A percentile compares a stretch with the other conserved stretches of the same genome.
These are phyloP conservation scores for Troides aeacus DNA, from an alignment of 2,888 invertebrate genomes.

Conservation along the genomic window DNA sequence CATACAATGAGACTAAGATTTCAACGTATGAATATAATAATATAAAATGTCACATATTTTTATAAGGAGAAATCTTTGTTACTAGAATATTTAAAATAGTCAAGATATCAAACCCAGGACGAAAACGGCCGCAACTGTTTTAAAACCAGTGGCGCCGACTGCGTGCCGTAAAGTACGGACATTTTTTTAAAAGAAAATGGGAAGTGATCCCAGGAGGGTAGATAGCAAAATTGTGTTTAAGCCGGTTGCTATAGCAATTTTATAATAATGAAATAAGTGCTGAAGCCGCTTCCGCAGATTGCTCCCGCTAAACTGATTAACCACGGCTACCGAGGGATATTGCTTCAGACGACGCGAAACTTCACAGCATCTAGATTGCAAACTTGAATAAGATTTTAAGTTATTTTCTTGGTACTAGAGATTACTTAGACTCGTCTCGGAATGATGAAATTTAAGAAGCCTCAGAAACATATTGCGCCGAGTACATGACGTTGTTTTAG, in stretches of 20 bases:
- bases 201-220: not conserved
- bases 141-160: too few relatives aligned
- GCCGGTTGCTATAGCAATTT: slow-evolving; percentile 9
- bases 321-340: slow-evolving; percentile 17
- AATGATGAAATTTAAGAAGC: not conserved
- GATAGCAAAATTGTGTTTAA: slow-evolving; percentile 6
- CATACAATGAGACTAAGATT: not conserved
- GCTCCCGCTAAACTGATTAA: slow-evolving; percentile 25
- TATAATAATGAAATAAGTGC: slow-evolving; percentile 26
- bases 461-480: too few relatives aligned
- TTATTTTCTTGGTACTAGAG: not conserved
- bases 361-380: slow-evolving; percentile 13
- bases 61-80: too few relatives aligned
- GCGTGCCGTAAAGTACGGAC: too few relatives aligned
- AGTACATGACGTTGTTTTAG: too few relatives aligned
- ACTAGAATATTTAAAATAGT: too few relatives aligned
- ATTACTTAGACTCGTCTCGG: too few relatives aligned
- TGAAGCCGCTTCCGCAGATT: slow-evolving; percentile 24
- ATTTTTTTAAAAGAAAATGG: too few relatives aligned
- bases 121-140: too few relatives aligned
- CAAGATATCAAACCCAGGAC: too few relatives aligned
- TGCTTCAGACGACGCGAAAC: slow-evolving; percentile 10
- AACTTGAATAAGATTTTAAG: slow-evolving; percentile 2
- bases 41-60: not conserved
- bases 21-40: not conserved